Base-by-base conservation (phyloP, 2,888 invertebrate species). In the Odontocolon sp. region DNA sequence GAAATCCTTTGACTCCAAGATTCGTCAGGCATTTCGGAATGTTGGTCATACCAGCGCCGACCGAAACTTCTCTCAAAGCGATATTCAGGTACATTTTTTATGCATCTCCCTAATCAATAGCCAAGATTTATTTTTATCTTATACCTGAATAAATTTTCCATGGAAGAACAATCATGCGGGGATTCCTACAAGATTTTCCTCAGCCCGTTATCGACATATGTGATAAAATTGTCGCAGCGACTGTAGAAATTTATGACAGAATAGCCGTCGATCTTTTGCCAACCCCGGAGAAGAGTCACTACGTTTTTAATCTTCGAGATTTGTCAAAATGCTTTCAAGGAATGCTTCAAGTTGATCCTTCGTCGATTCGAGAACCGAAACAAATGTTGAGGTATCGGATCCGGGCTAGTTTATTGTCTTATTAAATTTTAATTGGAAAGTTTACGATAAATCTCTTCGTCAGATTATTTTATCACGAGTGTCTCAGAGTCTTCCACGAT, bases 281-380 rank as follows among this genome's bases (percentile, higher is more conserved):
- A 0, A 98, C 98, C 0, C 98, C 98, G 0, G 94, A 96, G 23
- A 98, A 97, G 89, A 96, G 96, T 0, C 98, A 98, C 90, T 98
- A 98, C 86, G 94, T 98, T 9, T 98, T 98, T 89, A 98, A 98
- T 90, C 91, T 98, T 82, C 92, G 98, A 50, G 97, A 98, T 91
- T 92, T 98, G 40, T 97, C 97, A 6, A 98, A 97, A 90, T 96
- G 96, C 77, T 92, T 97, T 84, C 97, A 97, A 91, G 97, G 97
- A n/a, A 93, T 97, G 5, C 91, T 97, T 61, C 97, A 97, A 88
- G 96, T 96, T 0, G 95, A 96, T 86, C 92, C 94, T 28, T 93
- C 93, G 1, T 93, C 93, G 52, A 92, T 95, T 89, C 93, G 95
- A 54, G 92, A 93, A 42, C 94, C 95, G 59, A 91, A 91, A 67